Base-by-base conservation (phyloP, 2,888 invertebrate species). In the Polyploca ridens region DNA sequence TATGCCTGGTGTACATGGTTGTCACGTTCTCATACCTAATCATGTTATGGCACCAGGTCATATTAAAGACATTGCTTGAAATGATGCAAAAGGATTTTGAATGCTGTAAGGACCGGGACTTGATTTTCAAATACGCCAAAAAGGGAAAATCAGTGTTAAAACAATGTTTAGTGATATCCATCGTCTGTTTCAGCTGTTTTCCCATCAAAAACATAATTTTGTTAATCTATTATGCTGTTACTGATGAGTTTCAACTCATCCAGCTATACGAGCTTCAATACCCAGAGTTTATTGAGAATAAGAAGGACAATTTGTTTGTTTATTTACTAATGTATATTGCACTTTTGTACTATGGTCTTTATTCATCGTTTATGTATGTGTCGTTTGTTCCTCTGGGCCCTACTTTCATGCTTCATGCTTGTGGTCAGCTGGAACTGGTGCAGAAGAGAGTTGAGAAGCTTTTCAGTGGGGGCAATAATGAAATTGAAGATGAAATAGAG, bases 311-410 rank as follows among this genome's bases (percentile, higher is more conserved):
- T 63, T 14, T 78, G 0, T 41, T 58, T 1, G 64, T 80, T 0
- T 86, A 64, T 64, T 4, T 73, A 1, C 0, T 63, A 0, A 58
- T 73, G 1, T 78, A 78, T 44, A 0, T 62, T 0, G 0, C 72
- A 0, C 54, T 72, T 10, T 1, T 76, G 0, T 41, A 41, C 8
- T 83, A 65, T 63, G 79, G 64, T 10, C 10, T 62, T 3, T 83
- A 81, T 62, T 58, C 78, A 0, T 3, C 61, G 3, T n/a, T 70
- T 1, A 74, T 84, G 67, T 87, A 84, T 14, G 61, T 70, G 1
- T 82, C 80, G 0, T 85, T 80, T 66, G 79, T 84, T 5, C 85
- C 90, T 0, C 54, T 90, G n/a, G 83, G 86, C 0, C 84, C 86
- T 0, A 82, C 84, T 58, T 83, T 89, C 33, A 82, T 85, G 70